Evolutionary conservation across 2,888 invertebrate species (phyloP).

Genomic region (Sarcophaga variegata): DNA sequence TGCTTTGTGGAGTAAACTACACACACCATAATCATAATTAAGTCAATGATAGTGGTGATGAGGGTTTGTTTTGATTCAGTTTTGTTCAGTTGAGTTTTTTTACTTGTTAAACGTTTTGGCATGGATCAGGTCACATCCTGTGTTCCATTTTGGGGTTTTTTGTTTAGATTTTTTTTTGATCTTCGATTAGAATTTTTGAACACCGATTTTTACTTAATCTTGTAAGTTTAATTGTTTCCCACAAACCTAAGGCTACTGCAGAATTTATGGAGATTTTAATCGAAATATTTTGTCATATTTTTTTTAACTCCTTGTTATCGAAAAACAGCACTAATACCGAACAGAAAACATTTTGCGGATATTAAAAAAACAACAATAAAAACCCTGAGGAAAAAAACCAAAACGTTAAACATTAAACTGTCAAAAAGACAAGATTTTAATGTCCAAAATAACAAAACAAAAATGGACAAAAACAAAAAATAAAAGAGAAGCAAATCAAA

Average conservation of each 20-base stretch:
- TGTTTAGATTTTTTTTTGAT: too few relatives aligned
- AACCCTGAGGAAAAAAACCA: not conserved
- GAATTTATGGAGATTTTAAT: not conserved
- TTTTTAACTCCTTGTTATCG: not conserved
- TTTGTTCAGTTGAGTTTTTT: not conserved
- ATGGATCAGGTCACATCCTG: not conserved
- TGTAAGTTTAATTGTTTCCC: not conserved
- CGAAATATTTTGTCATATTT: constrained; percentile 26
- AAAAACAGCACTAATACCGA: constrained; percentile 10
- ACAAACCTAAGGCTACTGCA: not conserved
- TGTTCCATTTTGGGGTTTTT: too few relatives aligned
- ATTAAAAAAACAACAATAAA: not conserved
- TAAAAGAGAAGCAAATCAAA: constrained; percentile 42
- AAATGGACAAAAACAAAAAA: constrained; percentile 13
- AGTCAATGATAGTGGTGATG: constrained; percentile 46
- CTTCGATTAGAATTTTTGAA: not conserved
- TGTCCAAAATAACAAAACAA: constrained; percentile 28
- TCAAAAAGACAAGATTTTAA: constrained; percentile 51
- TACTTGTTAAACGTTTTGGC: not conserved
- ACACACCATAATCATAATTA: constrained; percentile 35
- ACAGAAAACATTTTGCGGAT: too few relatives aligned
- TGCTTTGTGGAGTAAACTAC: not conserved
- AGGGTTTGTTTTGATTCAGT: not conserved
- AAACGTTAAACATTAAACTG: constrained; percentile 44
- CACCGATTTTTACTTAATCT: not conserved